A percentile compares a stretch with the other conserved stretches of the same genome.
Conservation (phyloP, 2,113 vertebrate genomes). For the Eulemur macaco region DNA sequence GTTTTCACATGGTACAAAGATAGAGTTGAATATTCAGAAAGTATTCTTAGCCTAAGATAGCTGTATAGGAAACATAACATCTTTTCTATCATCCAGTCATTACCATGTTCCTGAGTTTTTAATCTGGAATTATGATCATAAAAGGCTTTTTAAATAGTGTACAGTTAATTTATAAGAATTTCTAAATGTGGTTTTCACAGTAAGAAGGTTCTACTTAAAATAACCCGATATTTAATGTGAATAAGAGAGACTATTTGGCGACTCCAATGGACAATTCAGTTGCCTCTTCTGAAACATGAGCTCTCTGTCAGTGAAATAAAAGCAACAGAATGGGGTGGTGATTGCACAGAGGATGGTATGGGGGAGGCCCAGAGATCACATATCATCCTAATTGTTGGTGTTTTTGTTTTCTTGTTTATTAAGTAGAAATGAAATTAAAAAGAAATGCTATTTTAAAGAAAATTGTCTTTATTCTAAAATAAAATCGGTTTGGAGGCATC, state of each 20-base stretch:
- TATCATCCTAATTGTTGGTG: not conserved
- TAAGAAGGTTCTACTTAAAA: not conserved
- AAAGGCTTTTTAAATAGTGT: not conserved
- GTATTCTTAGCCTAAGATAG: not conserved
- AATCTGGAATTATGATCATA: not conserved
- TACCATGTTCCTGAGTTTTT: not conserved
- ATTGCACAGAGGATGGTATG: rapidly evolving
- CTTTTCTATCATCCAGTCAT: not conserved
- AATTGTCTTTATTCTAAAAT: not conserved
- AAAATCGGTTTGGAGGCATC: not conserved
- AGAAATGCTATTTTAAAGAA: not conserved
- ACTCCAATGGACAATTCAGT: not conserved
- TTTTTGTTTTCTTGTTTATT: not conserved
- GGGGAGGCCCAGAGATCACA: not conserved
- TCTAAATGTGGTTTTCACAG: not conserved
- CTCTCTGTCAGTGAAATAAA: rapidly evolving
- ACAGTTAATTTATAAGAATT: not conserved
- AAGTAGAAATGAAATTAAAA: not conserved
- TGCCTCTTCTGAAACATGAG: not conserved
- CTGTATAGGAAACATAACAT: not conserved
- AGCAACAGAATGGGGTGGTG: too few species aligned
- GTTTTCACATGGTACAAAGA: not conserved
- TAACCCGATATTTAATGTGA: not conserved
- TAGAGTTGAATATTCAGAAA: not conserved
- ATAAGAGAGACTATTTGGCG: not conserved